These are phyloP conservation scores for Tenualosa thibaudeaui DNA, from an alignment of 2,797 vertebrate species.

Conservation along the genomic window DNA sequence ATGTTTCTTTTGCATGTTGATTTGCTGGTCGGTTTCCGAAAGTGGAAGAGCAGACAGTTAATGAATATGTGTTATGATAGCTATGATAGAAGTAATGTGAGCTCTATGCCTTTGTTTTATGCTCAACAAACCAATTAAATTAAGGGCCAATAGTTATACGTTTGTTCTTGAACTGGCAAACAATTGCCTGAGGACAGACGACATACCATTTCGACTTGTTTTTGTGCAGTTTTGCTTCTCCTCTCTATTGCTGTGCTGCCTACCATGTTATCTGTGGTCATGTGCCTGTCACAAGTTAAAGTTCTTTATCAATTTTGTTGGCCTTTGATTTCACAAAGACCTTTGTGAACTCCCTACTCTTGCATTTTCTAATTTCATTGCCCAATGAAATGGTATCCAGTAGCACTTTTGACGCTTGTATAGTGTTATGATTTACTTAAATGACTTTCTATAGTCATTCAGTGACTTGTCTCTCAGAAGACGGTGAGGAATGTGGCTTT, in stretches of 20 bases:
- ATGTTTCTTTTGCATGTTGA: background rate
- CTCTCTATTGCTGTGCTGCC: background rate
- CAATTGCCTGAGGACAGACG: background rate
- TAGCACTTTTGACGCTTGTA: background rate
- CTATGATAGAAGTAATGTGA: too few relatives aligned
- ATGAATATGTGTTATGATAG: too few relatives aligned
- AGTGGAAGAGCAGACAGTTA: background rate
- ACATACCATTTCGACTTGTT: background rate
- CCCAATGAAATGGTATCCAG: slow-evolving; percentile 3
- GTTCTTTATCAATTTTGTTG: background rate
- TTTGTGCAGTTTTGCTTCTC: background rate
- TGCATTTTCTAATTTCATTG: background rate
- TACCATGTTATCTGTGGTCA: background rate
- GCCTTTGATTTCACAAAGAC: background rate
- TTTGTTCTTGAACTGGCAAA: background rate
- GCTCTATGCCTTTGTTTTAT: background rate
- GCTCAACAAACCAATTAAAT: background rate
- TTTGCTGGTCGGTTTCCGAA: background rate
- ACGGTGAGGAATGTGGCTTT: background rate
- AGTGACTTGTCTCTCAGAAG: background rate
- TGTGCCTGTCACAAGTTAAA: background rate
- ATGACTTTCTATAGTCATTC: background rate
- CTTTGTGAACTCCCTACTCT: background rate
- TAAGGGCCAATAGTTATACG: background rate
- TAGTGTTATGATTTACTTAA: slow-evolving; percentile 6